Base-by-base conservation (phyloP, 92 coral and sea anemone genomes). In the Muricea muricata region DNA sequence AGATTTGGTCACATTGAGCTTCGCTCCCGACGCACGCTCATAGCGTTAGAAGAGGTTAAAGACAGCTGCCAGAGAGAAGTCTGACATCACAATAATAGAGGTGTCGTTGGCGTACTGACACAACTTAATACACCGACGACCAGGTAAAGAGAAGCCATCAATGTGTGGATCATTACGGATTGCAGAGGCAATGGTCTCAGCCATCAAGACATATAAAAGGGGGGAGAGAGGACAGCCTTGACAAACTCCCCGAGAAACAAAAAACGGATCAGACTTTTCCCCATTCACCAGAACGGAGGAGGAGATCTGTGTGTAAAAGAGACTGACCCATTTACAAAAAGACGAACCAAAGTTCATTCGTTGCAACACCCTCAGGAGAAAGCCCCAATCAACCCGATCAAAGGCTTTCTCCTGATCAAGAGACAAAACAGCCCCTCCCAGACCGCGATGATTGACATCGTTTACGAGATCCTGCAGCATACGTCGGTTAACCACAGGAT, bases 81-180 rank as follows among this genome's bases (percentile, higher is more conserved):
- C 90, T 0, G 87, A 56, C 0, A 54, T 0, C 0, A 32, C 67
- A 1, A 20, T 61, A 1, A 63, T 34, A 0, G 87, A 46, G 0
- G 91, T 74, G 29, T 82, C 77, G 13, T 87, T 84, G 0, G 84
- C 91, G 2, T 82, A 87, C 1, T 29, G 84, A 4, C 87, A 74
- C 0, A 87, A 1, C 2, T 42, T 47, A 0, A 67, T 55, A 3
- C 42, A 31, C 4, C 24, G 2, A 4, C 58, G 18, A 50, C 17
- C 58, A 13, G 58, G 58, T 13, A 50, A 20, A 11, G 58, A 20
- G 47, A n/a, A 37, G 0, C 75, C 75, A n/a, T 69, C 48, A 10
- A 69, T 31, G 3, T 33, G 20, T 1, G 75, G 75, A 9, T 69
- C 17, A 5, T 37, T 20, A 3, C 14, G 15, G 10, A 69, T 37